These are phyloP conservation scores for Drosophila parvula DNA, from an alignment of 1,140 invertebrate genomes.

Conservation along the genomic window DNA sequence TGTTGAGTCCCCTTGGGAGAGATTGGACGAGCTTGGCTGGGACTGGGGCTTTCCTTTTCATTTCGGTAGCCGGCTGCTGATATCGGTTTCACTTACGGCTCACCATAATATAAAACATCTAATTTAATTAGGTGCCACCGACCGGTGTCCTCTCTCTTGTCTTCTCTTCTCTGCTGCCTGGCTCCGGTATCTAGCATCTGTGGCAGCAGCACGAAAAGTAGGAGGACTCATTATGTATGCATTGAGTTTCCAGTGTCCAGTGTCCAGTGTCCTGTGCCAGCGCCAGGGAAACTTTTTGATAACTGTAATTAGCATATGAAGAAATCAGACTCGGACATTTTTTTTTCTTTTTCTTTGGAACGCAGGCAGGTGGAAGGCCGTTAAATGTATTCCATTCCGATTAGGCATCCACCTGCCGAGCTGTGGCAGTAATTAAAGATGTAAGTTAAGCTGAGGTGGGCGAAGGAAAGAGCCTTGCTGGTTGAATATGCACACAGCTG, in stretches of 20 bases:
- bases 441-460: not conserved
- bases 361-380: conserved; percentile 51
- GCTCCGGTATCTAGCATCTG: conserved; percentile 18
- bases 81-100: conserved; percentile 60
- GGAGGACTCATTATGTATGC: conserved; percentile 67
- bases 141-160: conserved; percentile 7
- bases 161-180: not conserved
- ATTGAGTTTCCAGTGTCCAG: conserved; percentile 59
- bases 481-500: not conserved
- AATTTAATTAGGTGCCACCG: conserved; percentile 71
- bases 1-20: conserved; percentile 55
- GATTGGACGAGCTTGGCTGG: not conserved
- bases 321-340: conserved; percentile 44
- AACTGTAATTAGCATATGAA: conserved; percentile 78
- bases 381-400: conserved; percentile 46
- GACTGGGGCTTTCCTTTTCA: conserved; percentile 24
- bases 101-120: conserved; percentile 46
- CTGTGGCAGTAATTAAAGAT: conserved; percentile 22
- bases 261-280: conserved; percentile 35
- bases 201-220: conserved; percentile 1
- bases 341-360: conserved; percentile 27
- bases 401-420: conserved; percentile 6
- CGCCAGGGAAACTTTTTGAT: conserved; percentile 65
- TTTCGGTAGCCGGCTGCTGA: conserved; percentile 15
- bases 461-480: not conserved